Base-by-base conservation (phyloP, 2,797 vertebrate species). In the Atherinosoma microstoma region DNA sequence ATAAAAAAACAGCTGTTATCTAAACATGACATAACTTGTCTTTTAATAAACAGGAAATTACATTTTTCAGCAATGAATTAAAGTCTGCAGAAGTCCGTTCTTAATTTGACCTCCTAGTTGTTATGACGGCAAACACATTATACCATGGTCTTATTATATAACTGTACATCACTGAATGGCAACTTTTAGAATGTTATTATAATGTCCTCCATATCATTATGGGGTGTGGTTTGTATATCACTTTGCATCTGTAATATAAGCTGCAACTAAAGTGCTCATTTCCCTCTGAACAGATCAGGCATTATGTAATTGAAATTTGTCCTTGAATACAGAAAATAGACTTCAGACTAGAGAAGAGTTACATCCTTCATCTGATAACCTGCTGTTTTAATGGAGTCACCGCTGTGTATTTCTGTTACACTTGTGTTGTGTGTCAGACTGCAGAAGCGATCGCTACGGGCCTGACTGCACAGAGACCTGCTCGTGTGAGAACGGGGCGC, bases 391-490 rank as follows among this genome's bases (percentile, higher is more conserved):
- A 45, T 45, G 16, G 16, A 5, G 9, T 3, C 47, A 10, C 47
- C 5, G 4, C 30, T 22, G 30, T 35, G 42, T 2, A 10, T 18
- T 32, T 30, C 30, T 13, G 20, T 32, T 56, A 11, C 71, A 8
- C 51, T 12, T 47, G 22, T 2, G 56, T 70, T 64, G 62, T 4
- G 22, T 40, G 68, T 3, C 89, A 99, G 98, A 92, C 38, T 99
- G 98, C 89, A 92, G 29, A n/a, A 84, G 58, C 0, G 92, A 83
- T 67, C 89, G 1, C 4, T 99, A 92, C 0, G 98, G 98, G 3
- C 98, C 98, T 0, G 91, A 93, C 87, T 99, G 98, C 63, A 51
- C 79, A 0, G 87, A 96, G 87, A 58, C 7, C 57, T 99, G 98
- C 13, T 89, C 92, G 67, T 99, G 98, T 13, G 78, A 86, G 35